Evolutionary conservation across 1,140 invertebrate species (phyloP).

Genomic region (Ceratina australensis): DNA sequence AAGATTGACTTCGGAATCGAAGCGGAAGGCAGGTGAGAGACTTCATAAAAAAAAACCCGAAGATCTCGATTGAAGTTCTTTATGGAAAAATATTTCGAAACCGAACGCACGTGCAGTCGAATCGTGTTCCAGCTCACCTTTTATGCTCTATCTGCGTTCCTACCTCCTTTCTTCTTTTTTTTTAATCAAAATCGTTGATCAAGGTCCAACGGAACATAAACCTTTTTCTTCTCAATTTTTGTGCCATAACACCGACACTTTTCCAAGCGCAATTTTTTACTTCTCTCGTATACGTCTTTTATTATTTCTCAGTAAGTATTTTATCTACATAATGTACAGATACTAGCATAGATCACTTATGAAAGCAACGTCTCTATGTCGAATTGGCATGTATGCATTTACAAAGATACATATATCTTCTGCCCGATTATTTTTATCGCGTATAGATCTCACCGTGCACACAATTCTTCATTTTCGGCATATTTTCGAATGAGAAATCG

Average conservation of each 20-base stretch:
- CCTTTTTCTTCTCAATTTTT: too few relatives aligned
- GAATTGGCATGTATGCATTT: background rate
- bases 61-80: background rate
- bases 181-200: background rate
- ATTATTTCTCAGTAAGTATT: too few relatives aligned
- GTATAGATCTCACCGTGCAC: background rate
- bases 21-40: background rate
- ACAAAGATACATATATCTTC: background rate
- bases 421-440: background rate
- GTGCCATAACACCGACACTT: too few relatives aligned
- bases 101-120: background rate
- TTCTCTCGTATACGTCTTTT: too few relatives aligned
- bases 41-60: background rate
- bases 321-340: too few relatives aligned
- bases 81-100: conserved; percentile 13
- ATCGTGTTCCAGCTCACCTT: background rate
- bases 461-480: background rate
- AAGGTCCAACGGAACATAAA: too few relatives aligned
- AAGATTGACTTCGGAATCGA: too few relatives aligned
- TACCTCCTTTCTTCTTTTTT: background rate
- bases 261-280: too few relatives aligned
- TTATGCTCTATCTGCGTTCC: background rate
- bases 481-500: conserved; percentile 10
- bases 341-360: background rate
- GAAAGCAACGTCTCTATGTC: too few relatives aligned